Evolutionary conservation across 2,888 invertebrate species (phyloP).

Genomic region (Microdon myrmicae): DNA sequence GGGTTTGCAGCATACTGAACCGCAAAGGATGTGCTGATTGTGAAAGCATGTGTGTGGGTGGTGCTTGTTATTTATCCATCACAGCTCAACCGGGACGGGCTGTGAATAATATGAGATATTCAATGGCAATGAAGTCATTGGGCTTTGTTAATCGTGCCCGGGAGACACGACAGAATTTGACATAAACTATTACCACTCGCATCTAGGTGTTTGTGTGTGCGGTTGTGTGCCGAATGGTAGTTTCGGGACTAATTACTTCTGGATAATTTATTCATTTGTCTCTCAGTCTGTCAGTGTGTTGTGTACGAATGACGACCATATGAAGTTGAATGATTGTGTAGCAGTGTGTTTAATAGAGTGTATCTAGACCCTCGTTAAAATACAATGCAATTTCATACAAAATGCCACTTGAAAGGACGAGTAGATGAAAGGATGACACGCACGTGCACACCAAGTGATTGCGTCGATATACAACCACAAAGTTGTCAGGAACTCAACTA

Average conservation of each 20-base stretch:
- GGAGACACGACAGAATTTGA: conserved; percentile 10
- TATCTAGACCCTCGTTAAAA: too few relatives aligned
- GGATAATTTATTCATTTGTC: conserved; percentile 34
- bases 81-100: not conserved
- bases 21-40: conserved; percentile 13
- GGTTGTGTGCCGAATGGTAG: conserved; percentile 10
- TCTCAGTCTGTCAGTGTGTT: too few relatives aligned
- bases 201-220: conserved; percentile 1
- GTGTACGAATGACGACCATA: too few relatives aligned
- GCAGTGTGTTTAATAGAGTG: too few relatives aligned
- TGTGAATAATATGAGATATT: not conserved
- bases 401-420: not conserved
- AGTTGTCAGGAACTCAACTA: conserved; percentile 26
- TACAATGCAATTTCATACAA: too few relatives aligned
- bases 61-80: not conserved
- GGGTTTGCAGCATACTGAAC: conserved; percentile 7
- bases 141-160: conserved; percentile 31
- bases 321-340: too few relatives aligned
- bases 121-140: conserved; percentile 34
- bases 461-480: conserved; percentile 11
- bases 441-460: not conserved
- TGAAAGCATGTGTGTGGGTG: not conserved
- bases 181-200: conserved; percentile 1
- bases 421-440: not conserved
- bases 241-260: conserved; percentile 40